Percentiles rank a stretch among this genome's conserved stretches.
phyloP scores from a whole-genome alignment of 2,888 invertebrate species.

The Cataglyphis rosenhaueri region DNA sequence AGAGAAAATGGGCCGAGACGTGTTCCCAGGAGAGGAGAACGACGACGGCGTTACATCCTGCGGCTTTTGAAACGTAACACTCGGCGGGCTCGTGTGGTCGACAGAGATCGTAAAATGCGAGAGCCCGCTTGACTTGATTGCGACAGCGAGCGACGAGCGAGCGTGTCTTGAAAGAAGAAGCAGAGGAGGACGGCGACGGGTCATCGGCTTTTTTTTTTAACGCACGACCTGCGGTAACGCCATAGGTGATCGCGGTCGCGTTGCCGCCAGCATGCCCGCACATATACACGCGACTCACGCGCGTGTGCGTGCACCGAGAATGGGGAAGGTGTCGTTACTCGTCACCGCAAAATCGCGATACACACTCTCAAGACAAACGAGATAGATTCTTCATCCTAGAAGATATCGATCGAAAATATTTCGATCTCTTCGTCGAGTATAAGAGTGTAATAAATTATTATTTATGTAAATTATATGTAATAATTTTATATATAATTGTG shows the following conservation, averaged over 20 bases:
- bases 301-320: slow-evolving; percentile 55
- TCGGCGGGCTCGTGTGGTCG: slow-evolving; percentile 68
- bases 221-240: slow-evolving; percentile 64
- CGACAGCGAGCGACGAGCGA: slow-evolving; percentile 49
- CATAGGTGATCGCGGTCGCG: slow-evolving; percentile 47
- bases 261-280: not conserved
- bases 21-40: slow-evolving; percentile 68
- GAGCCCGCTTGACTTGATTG: slow-evolving; percentile 55
- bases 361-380: not conserved
- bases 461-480: too few relatives aligned
- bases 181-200: slow-evolving; percentile 3
- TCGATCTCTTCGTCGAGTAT: not conserved
- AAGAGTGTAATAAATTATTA: not conserved
- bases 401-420: not conserved
- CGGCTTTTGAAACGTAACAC: slow-evolving; percentile 77
- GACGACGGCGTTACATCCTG: slow-evolving; percentile 61
- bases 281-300: slow-evolving; percentile 33
- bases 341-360: slow-evolving; percentile 27
- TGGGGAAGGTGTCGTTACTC: slow-evolving; percentile 12
- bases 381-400: not conserved
- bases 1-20: slow-evolving; percentile 57
- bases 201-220: slow-evolving; percentile 62
- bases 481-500: too few relatives aligned
- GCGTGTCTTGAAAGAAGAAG: slow-evolving; percentile 50
- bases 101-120: slow-evolving; percentile 67